Base-by-base conservation (phyloP, 2,888 invertebrate genomes). In the Hypercompe scribonia region DNA sequence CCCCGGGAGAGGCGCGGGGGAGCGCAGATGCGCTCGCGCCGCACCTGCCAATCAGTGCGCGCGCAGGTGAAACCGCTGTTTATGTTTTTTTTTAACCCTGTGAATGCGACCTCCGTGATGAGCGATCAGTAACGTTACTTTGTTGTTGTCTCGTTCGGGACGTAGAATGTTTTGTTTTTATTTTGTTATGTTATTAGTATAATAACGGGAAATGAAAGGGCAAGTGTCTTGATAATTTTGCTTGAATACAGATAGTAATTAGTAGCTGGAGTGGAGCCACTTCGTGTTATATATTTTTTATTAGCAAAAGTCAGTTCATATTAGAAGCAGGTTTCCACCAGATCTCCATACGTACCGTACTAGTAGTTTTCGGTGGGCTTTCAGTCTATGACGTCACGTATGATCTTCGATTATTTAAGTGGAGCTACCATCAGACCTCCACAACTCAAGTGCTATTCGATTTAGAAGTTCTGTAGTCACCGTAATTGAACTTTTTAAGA, bases 21-120 rank as follows among this genome's bases (percentile, higher is more conserved):
- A 50, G 54, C 88, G 93, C 94, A 94, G 93, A 93, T 94, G 93
- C 88, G 84, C 83, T 77, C 80, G 81, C 85, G 84, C 82, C 79
- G 85, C 95, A 95, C 95, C 95, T 95, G 95, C 95, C 94, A 95
- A 95, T 95, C 95, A 91, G 88, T 88, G 93, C 92, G 88, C 92
- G 88, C 85, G 92, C 92, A 94, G 94, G 94, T 95, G 95, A 89
- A 80, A 82, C 83, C 31, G 81, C 80, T 94, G 93, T 94, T 94
- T 93, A 94, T 88, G 88, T 93, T 94, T 95, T 93, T 46, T 63
- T 93, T 94, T 82, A 81, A 84, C 84, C 84, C 82, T 70, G 77
- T 73, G 74, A 78, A 82, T 85, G 71, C 81, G 81, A 85, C 84
- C 84, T 85, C 80, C 83, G 72, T 73, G 78, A 76, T 75, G 72